Evolutionary conservation across 2,888 invertebrate genomes (phyloP).

Genomic region (Rhaphigaster nebulosa): DNA sequence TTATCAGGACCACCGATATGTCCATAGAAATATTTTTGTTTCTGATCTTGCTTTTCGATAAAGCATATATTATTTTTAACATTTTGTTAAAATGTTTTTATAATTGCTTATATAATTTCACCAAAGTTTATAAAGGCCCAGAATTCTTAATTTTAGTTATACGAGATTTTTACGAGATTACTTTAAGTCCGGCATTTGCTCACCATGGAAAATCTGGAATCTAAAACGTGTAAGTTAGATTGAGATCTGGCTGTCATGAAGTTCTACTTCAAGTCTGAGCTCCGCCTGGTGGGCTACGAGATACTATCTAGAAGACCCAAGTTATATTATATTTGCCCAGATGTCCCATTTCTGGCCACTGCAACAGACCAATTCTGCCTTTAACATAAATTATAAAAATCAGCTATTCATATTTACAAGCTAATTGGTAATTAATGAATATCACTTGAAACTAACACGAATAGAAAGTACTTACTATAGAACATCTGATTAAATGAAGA

Average conservation of each 20-base stretch:
- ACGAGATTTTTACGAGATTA: too few relatives aligned
- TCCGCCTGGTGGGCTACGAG: not conserved
- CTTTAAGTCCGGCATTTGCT: not conserved
- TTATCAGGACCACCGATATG: too few relatives aligned
- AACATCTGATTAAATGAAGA: too few relatives aligned
- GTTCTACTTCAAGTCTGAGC: not conserved
- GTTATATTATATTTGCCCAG: slow-evolving; percentile 8
- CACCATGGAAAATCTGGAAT: not conserved
- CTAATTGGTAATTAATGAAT: not conserved
- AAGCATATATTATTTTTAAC: too few relatives aligned
- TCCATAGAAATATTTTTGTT: too few relatives aligned
- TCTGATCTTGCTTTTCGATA: too few relatives aligned
- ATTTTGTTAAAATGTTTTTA: too few relatives aligned
- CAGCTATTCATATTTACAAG: not conserved
- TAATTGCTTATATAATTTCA: too few relatives aligned
- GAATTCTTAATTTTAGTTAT: not conserved
- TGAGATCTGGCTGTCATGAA: not conserved
- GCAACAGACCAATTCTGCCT: not conserved
- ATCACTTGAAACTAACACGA: too few relatives aligned
- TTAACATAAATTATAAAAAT: not conserved
- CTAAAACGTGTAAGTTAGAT: not conserved
- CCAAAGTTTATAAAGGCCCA: not conserved
- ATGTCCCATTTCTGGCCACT: not conserved
- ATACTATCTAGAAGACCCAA: not conserved
- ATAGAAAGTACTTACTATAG: too few relatives aligned